Conservation (phyloP, 2,113 vertebrate genomes). For the Nanorana parkeri region DNA sequence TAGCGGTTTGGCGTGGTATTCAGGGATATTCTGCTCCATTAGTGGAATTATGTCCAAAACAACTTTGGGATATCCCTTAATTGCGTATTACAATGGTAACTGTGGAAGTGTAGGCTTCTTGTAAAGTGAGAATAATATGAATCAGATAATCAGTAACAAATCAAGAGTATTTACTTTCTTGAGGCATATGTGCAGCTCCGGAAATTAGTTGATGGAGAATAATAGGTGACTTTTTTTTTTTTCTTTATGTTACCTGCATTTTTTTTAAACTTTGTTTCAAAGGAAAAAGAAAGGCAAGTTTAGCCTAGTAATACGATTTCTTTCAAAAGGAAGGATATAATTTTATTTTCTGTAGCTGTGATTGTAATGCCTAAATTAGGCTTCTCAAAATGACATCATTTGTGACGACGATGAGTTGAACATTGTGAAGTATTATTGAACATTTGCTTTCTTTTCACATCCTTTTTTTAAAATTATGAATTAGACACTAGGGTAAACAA, state of each 20-base stretch:
- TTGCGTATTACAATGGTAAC: too few relatives aligned
- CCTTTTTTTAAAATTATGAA: slow-evolving; percentile 10
- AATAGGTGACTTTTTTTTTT: not conserved
- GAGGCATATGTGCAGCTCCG: not conserved
- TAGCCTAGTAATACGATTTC: slow-evolving; percentile 81
- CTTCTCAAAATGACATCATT: slow-evolving; percentile 75
- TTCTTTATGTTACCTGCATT: not conserved
- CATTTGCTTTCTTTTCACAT: slow-evolving; percentile 67
- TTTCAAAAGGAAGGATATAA: slow-evolving; percentile 85
- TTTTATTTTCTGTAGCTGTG: slow-evolving; percentile 85
- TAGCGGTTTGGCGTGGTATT: too few relatives aligned
- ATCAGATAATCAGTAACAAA: too few relatives aligned
- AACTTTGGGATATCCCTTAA: too few relatives aligned
- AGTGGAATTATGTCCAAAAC: too few relatives aligned
- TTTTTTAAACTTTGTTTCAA: slow-evolving; percentile 63
- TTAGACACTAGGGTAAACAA: not conserved
- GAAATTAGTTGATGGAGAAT: not conserved
- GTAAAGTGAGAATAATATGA: too few relatives aligned
- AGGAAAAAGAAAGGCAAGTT: slow-evolving; percentile 77
- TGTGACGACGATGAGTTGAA: slow-evolving; percentile 78
- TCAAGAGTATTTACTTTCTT: not conserved
- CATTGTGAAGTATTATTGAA: slow-evolving; percentile 77
- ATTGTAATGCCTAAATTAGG: slow-evolving; percentile 88
- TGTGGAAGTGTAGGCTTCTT: too few relatives aligned
- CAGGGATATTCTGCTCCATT: too few relatives aligned